Conservation (phyloP, 2,113 vertebrate species). For the Oncorhynchus clarkii region DNA sequence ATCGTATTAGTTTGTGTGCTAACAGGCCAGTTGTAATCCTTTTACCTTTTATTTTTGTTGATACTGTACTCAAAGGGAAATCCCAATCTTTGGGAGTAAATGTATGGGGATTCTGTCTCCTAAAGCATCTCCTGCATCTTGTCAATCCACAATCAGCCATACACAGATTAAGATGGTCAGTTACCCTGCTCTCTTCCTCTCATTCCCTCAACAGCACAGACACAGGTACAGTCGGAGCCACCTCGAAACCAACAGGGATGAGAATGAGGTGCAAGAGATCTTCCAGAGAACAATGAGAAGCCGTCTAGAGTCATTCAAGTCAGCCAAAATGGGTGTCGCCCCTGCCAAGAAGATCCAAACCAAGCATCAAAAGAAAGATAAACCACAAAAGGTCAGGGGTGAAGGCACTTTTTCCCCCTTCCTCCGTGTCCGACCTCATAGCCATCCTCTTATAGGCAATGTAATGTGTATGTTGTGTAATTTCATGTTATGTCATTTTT, state of each 20-base stretch:
- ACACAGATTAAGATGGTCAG: too few species aligned
- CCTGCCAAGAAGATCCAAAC: conserved; percentile 78
- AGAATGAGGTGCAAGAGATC: conserved; percentile 91
- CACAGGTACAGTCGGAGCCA: conserved; percentile 90
- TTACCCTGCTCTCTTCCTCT: conserved; percentile 23
- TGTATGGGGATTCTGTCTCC: too few species aligned
- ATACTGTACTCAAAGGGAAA: too few species aligned
- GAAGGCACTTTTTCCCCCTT: too few species aligned
- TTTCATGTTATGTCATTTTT: conserved; percentile 14
- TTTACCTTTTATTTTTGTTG: too few species aligned
- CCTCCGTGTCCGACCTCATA: not conserved
- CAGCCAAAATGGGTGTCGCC: conserved; percentile 84
- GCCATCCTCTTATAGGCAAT: not conserved
- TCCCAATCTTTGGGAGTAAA: too few species aligned
- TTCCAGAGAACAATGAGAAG: conserved; percentile 96
- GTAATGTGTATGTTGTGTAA: not conserved
- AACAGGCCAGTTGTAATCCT: too few species aligned
- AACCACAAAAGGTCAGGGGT: conserved; percentile 77
- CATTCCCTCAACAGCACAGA: conserved; percentile 75
- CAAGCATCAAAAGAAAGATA: conserved; percentile 84
- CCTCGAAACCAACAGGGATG: conserved; percentile 75
- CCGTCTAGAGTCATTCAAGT: conserved; percentile 94
- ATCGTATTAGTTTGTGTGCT: too few species aligned
- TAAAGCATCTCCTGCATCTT: too few species aligned
- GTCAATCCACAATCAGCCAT: too few species aligned